A percentile compares a stretch with the other conserved stretches of the same genome.
Evolutionary conservation across 2,113 vertebrate species (phyloP).

Genomic region (Gallinago undulata): DNA sequence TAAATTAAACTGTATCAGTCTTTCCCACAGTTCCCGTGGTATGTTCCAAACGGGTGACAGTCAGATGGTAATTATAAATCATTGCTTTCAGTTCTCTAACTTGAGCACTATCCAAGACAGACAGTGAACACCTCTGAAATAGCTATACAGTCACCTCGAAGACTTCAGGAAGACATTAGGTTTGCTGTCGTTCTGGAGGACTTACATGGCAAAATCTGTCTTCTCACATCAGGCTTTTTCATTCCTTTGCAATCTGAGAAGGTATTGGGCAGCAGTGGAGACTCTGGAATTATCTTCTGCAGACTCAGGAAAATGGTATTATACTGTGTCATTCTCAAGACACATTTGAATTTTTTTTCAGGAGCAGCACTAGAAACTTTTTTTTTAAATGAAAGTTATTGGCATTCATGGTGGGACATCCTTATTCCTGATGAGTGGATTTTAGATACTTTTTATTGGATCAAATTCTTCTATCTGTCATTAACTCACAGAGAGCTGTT

Average conservation of each 20-base stretch:
- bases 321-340: background rate
- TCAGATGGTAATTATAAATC: conserved; percentile 40
- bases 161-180: background rate
- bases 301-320: background rate
- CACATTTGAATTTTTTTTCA: background rate
- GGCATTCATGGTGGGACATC: background rate
- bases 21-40: background rate
- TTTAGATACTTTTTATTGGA: background rate
- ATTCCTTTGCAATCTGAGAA: background rate
- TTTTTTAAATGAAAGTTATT: background rate
- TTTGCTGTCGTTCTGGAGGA: background rate
- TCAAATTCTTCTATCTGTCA: background rate
- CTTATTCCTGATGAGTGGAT: background rate
- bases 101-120: conserved; percentile 4
- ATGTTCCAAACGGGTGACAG: background rate
- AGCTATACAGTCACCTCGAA: background rate
- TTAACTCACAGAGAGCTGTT: background rate
- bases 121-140: conserved; percentile 20
- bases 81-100: background rate
- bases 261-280: background rate
- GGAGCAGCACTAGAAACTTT: background rate
- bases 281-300: background rate
- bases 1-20: conserved; percentile 20
- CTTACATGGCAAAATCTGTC: background rate
- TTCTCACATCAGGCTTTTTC: background rate